Conservation (phyloP, 2,888 invertebrate species). For the Chloroclystis v-ata region DNA sequence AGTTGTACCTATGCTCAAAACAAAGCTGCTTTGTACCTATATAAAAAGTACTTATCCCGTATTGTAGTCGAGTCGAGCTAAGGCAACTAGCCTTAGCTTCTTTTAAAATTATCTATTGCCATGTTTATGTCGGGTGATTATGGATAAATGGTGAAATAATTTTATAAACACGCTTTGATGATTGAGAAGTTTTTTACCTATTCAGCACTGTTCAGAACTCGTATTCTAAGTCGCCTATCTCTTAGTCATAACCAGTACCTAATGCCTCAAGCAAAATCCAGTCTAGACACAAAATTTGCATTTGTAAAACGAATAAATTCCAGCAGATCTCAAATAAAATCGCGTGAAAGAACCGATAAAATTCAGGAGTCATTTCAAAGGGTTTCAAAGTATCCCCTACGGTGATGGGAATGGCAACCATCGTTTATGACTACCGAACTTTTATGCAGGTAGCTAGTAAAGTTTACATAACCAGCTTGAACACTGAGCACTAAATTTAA, state of each 20-base stretch:
- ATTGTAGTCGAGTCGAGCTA: too few relatives aligned
- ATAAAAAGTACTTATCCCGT: too few relatives aligned
- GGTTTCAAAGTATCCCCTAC: slow-evolving; percentile 44
- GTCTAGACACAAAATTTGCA: slow-evolving; percentile 16
- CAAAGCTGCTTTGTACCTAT: too few relatives aligned
- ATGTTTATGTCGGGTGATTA: too few relatives aligned
- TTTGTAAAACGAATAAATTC: slow-evolving; percentile 12
- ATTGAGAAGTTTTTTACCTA: too few relatives aligned
- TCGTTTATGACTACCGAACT: slow-evolving; percentile 43
- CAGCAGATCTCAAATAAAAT: slow-evolving; percentile 17
- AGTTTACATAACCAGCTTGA: neutral
- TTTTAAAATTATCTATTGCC: too few relatives aligned
- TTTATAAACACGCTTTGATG: too few relatives aligned
- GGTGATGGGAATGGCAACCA: slow-evolving; percentile 55
- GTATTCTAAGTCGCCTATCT: too few relatives aligned
- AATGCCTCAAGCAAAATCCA: slow-evolving; percentile 12
- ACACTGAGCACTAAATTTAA: neutral
- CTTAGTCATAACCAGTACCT: slow-evolving; percentile 2
- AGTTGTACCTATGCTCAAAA: too few relatives aligned
- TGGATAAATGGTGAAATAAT: too few relatives aligned
- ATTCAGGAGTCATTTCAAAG: slow-evolving; percentile 36
- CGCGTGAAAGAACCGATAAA: slow-evolving; percentile 33
- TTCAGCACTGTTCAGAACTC: too few relatives aligned
- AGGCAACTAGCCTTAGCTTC: too few relatives aligned
- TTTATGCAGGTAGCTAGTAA: neutral